These are phyloP conservation scores for Botrylloides violaceus DNA, from an alignment of 23 tunicate species.

Conservation along the genomic window DNA sequence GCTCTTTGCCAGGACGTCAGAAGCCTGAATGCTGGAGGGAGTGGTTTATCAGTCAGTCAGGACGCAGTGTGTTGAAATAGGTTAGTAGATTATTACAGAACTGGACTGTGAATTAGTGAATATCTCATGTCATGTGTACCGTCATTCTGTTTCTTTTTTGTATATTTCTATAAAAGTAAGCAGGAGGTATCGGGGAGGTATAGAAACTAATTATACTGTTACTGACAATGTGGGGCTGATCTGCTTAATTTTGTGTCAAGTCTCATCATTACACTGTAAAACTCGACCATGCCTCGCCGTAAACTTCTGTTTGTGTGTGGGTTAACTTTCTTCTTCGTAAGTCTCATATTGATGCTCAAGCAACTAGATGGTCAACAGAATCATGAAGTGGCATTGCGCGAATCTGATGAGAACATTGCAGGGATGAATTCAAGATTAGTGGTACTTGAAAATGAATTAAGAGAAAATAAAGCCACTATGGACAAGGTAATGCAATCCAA, in stretches of 20 bases:
- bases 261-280: too few species aligned
- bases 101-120: too few species aligned
- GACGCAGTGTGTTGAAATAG: too few species aligned
- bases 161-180: too few species aligned
- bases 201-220: too few species aligned
- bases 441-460: slow-evolving; percentile 6
- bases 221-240: neutral
- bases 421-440: neutral
- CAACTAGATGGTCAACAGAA: slow-evolving; percentile 20
- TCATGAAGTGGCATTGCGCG: neutral
- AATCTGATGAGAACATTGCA: neutral
- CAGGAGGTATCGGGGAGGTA: too few species aligned
- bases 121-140: too few species aligned
- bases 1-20: too few species aligned
- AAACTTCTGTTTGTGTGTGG: slow-evolving; percentile 10
- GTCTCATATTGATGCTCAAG: slow-evolving; percentile 8
- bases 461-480: slow-evolving; percentile 9
- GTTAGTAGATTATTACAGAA: too few species aligned
- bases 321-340: slow-evolving; percentile 8
- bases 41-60: too few species aligned
- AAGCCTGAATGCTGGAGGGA: too few species aligned
- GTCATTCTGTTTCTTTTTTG: too few species aligned
- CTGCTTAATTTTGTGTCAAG: neutral
- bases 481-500: neutral
- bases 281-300: slow-evolving; percentile 14